phyloP scores from a whole-genome alignment of 2,888 invertebrate species.

The Hirtodrosophila cameraria region DNA sequence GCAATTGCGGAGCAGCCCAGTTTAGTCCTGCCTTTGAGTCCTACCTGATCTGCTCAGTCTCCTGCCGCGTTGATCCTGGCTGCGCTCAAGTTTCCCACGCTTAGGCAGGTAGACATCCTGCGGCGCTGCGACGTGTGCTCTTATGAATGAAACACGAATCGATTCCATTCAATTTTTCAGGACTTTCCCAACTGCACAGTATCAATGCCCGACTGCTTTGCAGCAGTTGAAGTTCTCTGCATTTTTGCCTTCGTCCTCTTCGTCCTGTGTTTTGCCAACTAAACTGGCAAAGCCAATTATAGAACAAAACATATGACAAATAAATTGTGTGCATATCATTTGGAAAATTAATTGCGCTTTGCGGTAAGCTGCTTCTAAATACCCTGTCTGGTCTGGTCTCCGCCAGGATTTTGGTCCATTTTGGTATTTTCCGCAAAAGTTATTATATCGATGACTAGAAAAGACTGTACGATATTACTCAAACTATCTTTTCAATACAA shows the following conservation, averaged over 20 bases:
- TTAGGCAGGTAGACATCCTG: conserved; percentile 65
- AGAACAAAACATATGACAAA: conserved; percentile 75
- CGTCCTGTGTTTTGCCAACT: conserved; percentile 47
- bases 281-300: conserved; percentile 67
- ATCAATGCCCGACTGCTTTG: conserved; percentile 44
- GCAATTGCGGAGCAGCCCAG: conserved; percentile 77
- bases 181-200: conserved; percentile 44
- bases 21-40: conserved; percentile 36
- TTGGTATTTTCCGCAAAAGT: conserved; percentile 43
- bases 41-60: conserved; percentile 52
- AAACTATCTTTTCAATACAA: conserved; percentile 1
- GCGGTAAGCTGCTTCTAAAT: conserved; percentile 65
- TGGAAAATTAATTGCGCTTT: conserved; percentile 71
- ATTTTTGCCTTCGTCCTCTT: not conserved
- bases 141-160: conserved; percentile 66
- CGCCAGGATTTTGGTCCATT: not conserved
- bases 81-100: conserved; percentile 70
- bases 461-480: conserved; percentile 10
- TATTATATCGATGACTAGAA: conserved; percentile 35
- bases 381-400: conserved; percentile 16
- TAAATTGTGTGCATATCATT: conserved; percentile 38
- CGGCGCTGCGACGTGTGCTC: conserved; percentile 33
- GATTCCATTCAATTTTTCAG: conserved; percentile 56
- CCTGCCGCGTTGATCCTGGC: conserved; percentile 10
- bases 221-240: not conserved